Conservation (phyloP, 2,797 vertebrate genomes). For the Alcedo quadribrachys region DNA sequence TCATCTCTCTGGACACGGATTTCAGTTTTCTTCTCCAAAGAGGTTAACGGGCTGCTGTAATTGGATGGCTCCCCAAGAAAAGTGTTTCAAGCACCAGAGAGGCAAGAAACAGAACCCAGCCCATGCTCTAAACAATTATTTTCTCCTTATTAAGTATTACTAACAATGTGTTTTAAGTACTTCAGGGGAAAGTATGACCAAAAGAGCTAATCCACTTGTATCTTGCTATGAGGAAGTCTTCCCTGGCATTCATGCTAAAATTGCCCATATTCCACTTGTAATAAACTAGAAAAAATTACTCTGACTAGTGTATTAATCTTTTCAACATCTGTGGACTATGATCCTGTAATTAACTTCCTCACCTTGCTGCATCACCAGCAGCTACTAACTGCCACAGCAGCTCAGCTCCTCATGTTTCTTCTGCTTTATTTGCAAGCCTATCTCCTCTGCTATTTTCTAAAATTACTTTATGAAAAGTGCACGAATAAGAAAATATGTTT, state of each 20-base stretch:
- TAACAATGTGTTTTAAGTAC: neutral
- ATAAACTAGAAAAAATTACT: neutral
- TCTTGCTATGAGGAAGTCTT: neutral
- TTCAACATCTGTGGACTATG: neutral
- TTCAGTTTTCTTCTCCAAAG: slow-evolving; percentile 43
- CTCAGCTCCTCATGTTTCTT: neutral
- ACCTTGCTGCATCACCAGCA: neutral
- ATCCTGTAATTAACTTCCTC: neutral
- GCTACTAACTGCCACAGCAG: neutral
- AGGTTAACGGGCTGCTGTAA: slow-evolving; percentile 52
- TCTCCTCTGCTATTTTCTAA: neutral
- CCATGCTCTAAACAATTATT: neutral
- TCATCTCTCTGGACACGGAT: slow-evolving; percentile 39
- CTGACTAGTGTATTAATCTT: neutral
- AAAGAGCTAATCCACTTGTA: neutral
- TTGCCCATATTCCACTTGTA: neutral
- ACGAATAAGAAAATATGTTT: neutral
- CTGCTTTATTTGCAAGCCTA: neutral
- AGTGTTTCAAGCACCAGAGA: neutral
- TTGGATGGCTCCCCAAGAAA: slow-evolving; percentile 17
- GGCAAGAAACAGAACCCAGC: neutral
- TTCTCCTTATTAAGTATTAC: neutral
- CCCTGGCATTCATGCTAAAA: neutral
- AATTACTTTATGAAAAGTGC: neutral
- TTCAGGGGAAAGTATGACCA: neutral